Evolutionary conservation across 2,797 vertebrate species (phyloP), one percentile per base, ranked within the genome.

Genomic region (Hypotaenidia philippensis): DNA sequence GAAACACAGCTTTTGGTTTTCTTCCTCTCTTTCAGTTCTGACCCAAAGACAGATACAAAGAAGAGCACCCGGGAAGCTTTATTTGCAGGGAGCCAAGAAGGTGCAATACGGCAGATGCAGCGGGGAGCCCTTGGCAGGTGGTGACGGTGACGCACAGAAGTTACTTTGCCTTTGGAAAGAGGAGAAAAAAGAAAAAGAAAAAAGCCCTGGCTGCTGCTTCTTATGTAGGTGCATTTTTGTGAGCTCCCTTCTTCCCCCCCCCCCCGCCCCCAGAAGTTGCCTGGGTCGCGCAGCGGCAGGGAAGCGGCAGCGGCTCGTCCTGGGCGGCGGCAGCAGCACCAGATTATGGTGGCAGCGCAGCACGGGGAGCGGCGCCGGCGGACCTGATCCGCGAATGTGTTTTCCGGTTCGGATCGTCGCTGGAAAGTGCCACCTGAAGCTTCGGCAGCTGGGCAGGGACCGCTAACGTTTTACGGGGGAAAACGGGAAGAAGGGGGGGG

Each of bases 271-370:
- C 17, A 85, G 80, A 92, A 87, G 94, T 94, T 91, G 83, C 84
- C 93, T 32, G 79, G 82, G 92, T 90, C 92, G 77, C 66, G 59
- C 64, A 40, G 94, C 93, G 59, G 95, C 91, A 78, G 92, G 89
- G 95, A 86, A 93, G 96, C 97, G 77, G 97, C 97, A 81, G 96
- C 97, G 89, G 93, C 91, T 96, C 60, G 70, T 93, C 93, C 93
- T 92, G 95, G 91, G 89, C 86, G 65, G 92, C 34, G 12, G 57
- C 63, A 13, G 93, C 93, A 52, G 95, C 94, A 63, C 96, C 95
- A 82, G 96, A 95, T 97, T 93, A 97, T 97, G 97, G 97, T 96
- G 97, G 96, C 94, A 72, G 93, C 92, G 80, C 87, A 38, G 93
- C 79, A 31, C 26, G 47, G 34, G 34, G 59, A 71, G 74, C 65